A percentile compares a stretch with the other conserved stretches of the same genome.
Conservation (phyloP, 2,888 invertebrate genomes). For the Xylota segnis region DNA sequence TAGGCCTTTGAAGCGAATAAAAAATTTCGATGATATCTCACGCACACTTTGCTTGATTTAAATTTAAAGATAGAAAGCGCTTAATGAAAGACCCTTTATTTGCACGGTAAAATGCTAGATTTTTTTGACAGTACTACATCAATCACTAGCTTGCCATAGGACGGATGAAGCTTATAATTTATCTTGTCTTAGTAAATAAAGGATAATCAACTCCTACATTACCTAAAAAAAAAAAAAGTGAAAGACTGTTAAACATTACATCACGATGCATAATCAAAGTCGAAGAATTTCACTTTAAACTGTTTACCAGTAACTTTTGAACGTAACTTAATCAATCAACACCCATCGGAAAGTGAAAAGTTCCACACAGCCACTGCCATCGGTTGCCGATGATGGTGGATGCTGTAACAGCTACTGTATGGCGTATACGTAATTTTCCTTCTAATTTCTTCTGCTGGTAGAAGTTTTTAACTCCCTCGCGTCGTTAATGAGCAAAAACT, state of each 20-base stretch:
- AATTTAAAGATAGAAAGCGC: too few species aligned
- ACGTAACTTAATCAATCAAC: conserved; percentile 74
- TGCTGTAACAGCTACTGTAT: conserved; percentile 20
- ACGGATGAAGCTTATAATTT: too few species aligned
- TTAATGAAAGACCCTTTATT: too few species aligned
- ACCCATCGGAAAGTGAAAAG: conserved; percentile 63
- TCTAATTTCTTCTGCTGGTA: conserved; percentile 61
- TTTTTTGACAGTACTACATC: too few species aligned
- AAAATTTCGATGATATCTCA: too few species aligned
- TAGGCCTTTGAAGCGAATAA: too few species aligned
- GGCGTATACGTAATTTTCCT: conserved; percentile 53
- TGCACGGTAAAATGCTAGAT: too few species aligned
- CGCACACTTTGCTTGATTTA: too few species aligned
- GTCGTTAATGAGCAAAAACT: conserved; percentile 84
- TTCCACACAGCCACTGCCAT: conserved; percentile 23
- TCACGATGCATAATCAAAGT: conserved; percentile 28
- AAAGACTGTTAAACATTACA: not conserved
- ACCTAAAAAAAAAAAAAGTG: not conserved
- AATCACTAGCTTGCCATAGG: too few species aligned
- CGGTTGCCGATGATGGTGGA: not conserved
- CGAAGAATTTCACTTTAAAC: conserved; percentile 44
- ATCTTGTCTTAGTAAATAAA: not conserved
- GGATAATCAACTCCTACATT: not conserved
- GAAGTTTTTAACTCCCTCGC: conserved; percentile 69
- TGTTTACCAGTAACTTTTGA: conserved; percentile 56